Evolutionary conservation across 2,113 vertebrate species (phyloP).

Genomic region (Malurus melanocephalus): DNA sequence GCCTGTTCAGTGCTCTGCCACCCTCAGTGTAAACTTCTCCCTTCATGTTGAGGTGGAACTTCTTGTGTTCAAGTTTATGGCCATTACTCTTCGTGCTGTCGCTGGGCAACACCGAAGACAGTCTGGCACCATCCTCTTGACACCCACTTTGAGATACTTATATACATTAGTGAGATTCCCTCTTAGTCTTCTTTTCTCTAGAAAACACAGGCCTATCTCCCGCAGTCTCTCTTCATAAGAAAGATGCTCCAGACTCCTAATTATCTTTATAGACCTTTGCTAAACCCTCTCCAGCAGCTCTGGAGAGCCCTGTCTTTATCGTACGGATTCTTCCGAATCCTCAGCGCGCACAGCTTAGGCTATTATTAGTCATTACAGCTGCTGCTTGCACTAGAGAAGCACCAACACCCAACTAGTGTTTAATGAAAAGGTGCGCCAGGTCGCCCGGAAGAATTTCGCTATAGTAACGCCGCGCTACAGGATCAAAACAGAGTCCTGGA

Average conservation of each 20-base stretch:
- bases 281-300: neutral
- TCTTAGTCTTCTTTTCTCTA: neutral
- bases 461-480: neutral
- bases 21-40: accelerated
- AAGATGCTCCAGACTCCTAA: neutral
- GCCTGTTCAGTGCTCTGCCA: neutral
- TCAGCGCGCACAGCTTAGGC: neutral
- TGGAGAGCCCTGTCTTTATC: neutral
- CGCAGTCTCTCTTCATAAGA: neutral
- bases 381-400: neutral
- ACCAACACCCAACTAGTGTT: neutral
- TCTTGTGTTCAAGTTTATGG: neutral
- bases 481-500: neutral
- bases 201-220: neutral
- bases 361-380: neutral
- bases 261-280: neutral
- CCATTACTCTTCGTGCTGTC: neutral
- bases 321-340: neutral
- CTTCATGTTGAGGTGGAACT: neutral
- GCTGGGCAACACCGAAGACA: accelerated
- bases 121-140: neutral
- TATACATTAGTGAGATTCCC: neutral
- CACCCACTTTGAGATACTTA: neutral
- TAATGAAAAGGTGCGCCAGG: slow-evolving; percentile 8
- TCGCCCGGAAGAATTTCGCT: neutral